Evolutionary conservation across 2,797 vertebrate species (phyloP), one percentile per base, ranked within the genome.

Genomic region (Enteromius paludinosus): DNA sequence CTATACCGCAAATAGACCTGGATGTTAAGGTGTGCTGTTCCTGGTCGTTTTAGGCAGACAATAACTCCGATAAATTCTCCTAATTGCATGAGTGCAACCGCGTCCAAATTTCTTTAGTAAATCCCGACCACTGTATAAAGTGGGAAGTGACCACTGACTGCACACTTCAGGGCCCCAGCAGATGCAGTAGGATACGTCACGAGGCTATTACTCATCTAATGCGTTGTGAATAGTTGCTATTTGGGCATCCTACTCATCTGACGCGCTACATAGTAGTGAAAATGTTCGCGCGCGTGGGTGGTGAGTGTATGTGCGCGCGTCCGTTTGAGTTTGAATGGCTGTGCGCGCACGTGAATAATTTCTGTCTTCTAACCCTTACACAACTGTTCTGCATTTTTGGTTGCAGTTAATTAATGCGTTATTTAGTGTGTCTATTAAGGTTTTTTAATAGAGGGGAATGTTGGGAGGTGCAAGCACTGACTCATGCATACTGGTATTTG

Each of bases 221-320:
- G 72, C 30, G 8, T 54, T n/a, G 18, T 25, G 33, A 38, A 59
- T 59, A 25, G 14, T 17, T 6, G 14, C 2, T 59, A 43, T 18
- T 25, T 59, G 52, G n/a, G 25, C 52, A 41, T 28, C 72, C n/a
- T 75, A 59, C 49, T 74, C 52, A 25, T 56, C 23, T 38, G 28
- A 56, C 49, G 14, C 71, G 12, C 20, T 73, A 74, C 49, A 56
- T 25, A 74, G 52, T 74, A 38, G 72, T 75, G 52, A 75, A 56
- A 59, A 4, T 41, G 33, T 38, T 56, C n/a, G 14, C 49, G 71
- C 20, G 71, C 33, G 72, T 35, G 49, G 49, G 49, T 38, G 30
- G 70, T 35, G 30, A n/a, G 70, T 1, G 10, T 3, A 25, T 28
- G 59, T 9, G 56, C 43, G 47, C 18, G 70, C 5, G 5, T n/a